Base-by-base conservation (phyloP, 2,888 invertebrate species). In the Drosophila mulleri region DNA sequence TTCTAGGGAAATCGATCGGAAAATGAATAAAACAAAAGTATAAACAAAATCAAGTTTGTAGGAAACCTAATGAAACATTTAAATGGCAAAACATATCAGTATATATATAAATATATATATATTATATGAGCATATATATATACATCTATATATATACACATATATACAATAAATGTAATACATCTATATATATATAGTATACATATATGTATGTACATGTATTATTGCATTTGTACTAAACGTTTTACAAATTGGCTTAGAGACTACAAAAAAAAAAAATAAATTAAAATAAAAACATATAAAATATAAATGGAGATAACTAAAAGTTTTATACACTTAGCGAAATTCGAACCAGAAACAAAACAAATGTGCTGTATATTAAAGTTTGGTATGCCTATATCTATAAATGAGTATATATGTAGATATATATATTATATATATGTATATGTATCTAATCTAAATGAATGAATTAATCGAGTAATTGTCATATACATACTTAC, bases 211-310 rank as follows among this genome's bases (percentile, higher is more conserved):
- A 83, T 80, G 70, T 76, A 78, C 62, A 72, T 79, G 78, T 71
- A 83, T 78, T 86, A 88, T 82, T 89, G 83, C 87, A 89, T 89
- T 89, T 89, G 88, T 89, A 89, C 89, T 88, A 88, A 88, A 89
- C 80, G 81, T 81, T 89, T 88, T 88, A 88, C 86, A 86, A 86
- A 88, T 88, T 89, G 88, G 88, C 88, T 75, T 88, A 86, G 80
- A 78, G 70, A 79, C 70, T 78, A 63, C 8, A 11, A 53, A 26
- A 45, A 54, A 54, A 44, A 57, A 58, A 16, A 39, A 35, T 14
- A 9, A 18, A 18, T 11, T 5, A 39, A 35, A 8, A 52, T 0
- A 20, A 35, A 20, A 50, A 8, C 6, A 37, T 16, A 23, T 16
- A 37, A 56, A 44, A 70, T 60, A 52, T 73, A 72, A 44, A 82